A percentile compares a stretch with the other conserved stretches of the same genome.
Conservation (phyloP, 2,797 vertebrate species). For the Falco novaeseelandiae region DNA sequence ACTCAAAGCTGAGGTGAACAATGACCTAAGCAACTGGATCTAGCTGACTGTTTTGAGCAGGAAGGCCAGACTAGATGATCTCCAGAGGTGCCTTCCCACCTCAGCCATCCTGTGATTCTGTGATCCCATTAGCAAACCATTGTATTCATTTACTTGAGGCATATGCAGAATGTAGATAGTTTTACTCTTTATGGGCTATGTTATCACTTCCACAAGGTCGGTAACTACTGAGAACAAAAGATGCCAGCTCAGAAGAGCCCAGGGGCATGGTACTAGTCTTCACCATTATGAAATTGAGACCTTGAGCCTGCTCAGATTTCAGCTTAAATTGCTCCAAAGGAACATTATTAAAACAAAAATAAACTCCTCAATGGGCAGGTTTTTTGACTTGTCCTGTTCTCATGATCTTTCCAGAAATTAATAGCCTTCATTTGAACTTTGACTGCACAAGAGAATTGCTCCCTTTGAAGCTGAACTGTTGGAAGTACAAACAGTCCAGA, state of each 20-base stretch:
- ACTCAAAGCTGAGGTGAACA: not conserved
- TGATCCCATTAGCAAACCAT: not conserved
- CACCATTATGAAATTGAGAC: not conserved
- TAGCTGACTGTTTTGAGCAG: not conserved
- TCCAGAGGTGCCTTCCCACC: not conserved
- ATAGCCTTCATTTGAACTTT: slow-evolving; percentile 46
- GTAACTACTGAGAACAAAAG: not conserved
- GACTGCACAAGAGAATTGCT: slow-evolving; percentile 7
- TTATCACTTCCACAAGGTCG: not conserved
- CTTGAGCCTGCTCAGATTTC: slow-evolving; percentile 7
- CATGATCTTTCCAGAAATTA: slow-evolving; percentile 29
- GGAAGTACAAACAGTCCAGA: not conserved
- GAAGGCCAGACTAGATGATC: not conserved
- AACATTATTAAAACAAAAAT: slow-evolving; percentile 24
- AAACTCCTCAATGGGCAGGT: not conserved
- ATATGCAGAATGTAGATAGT: not conserved
- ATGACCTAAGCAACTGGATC: not conserved
- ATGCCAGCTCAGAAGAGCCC: not conserved
- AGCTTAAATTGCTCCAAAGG: slow-evolving; percentile 1
- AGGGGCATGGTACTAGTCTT: not conserved
- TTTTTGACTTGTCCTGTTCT: not conserved
- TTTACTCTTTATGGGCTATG: not conserved
- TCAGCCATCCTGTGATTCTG: not conserved
- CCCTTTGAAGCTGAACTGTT: not conserved
- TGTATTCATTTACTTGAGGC: not conserved